phyloP scores from a whole-genome alignment of 2,888 invertebrate genomes.

The Hemithea aestivaria region DNA sequence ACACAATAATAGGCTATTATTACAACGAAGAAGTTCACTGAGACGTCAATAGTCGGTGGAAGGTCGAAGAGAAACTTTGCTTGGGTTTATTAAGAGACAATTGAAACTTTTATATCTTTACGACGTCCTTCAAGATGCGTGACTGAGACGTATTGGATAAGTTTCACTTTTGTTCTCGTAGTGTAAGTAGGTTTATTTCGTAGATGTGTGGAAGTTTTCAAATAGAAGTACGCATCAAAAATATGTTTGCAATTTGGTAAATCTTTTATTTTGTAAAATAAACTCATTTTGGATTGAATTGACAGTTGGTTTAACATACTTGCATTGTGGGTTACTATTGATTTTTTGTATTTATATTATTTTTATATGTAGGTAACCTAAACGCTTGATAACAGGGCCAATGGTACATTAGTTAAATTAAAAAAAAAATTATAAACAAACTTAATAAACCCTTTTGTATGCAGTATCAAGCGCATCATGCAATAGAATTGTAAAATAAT shows the following conservation, averaged over 20 bases:
- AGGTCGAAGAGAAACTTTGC: slow-evolving; percentile 9
- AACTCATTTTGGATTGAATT: too few relatives aligned
- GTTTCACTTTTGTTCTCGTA: slow-evolving; percentile 54
- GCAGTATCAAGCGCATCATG: too few relatives aligned
- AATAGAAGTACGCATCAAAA: too few relatives aligned
- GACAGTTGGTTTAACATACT: too few relatives aligned
- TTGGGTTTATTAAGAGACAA: slow-evolving; percentile 1
- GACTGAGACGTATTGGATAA: slow-evolving; percentile 14
- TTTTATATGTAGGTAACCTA: too few relatives aligned
- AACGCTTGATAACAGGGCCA: too few relatives aligned
- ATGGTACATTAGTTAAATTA: too few relatives aligned
- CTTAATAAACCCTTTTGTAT: too few relatives aligned
- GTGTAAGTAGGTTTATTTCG: slow-evolving; percentile 49
- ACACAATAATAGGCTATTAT: slow-evolving; percentile 18
- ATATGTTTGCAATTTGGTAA: slow-evolving; percentile 36
- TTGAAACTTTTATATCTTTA: slow-evolving; percentile 9
- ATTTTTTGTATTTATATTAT: too few relatives aligned
- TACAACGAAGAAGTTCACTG: slow-evolving; percentile 1
- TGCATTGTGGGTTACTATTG: too few relatives aligned
- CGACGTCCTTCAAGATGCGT: slow-evolving; percentile 7
- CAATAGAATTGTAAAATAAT: slow-evolving; percentile 6
- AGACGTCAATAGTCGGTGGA: slow-evolving; percentile 1
- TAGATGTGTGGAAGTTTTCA: slow-evolving; percentile 32
- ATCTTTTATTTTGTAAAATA: too few relatives aligned
- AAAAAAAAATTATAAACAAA: too few relatives aligned